Evolutionary conservation across 2,113 vertebrate species (phyloP), one percentile per base, ranked within the genome.

Genomic region (Sisor rabdophorus): DNA sequence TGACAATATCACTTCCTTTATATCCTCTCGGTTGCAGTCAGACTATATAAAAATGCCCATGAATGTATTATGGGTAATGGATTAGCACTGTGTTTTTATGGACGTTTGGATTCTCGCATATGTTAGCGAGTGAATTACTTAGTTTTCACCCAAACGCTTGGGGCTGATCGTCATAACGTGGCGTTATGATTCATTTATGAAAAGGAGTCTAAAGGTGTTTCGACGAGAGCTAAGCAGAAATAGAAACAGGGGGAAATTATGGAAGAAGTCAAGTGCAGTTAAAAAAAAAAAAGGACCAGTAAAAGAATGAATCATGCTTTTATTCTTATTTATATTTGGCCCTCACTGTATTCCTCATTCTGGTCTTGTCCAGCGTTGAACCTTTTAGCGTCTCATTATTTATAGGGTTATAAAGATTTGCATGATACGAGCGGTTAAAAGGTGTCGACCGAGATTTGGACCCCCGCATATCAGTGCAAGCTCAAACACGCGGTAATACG

Each of bases 31-130:
- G 55, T 60, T 79, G 80, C 77, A 79, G 74, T 54, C 55, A 52
- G 79, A 80, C 81, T 83, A 67, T 79, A 84, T 81, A 84, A 83
- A 83, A 81, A 82, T 76, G 76, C 68, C 80, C 73, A 79, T 85
- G 72, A 79, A 86, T 82, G 73, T 65, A 81, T 84, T 79, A 76
- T 76, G 76, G 78, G 72, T 77, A 67, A 83, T 84, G 52, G 70
- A 76, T 79, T 84, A 77, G 64, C 58, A 48, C 28, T 68, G 52
- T 65, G 60, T 80, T 84, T 82, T 81, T 81, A 82, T 76, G 75
- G 82, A 78, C 77, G 32, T 75, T 82, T 82, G 75, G 63, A 83
- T 84, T 83, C 68, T 71, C 67, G 77, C 65, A 75, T 79, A 81
- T 70, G 76, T 80, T 79, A 80, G 70, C 58, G 56, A 48, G 52